phyloP scores from a whole-genome alignment of 2,888 invertebrate species.

The Serripes groenlandicus region DNA sequence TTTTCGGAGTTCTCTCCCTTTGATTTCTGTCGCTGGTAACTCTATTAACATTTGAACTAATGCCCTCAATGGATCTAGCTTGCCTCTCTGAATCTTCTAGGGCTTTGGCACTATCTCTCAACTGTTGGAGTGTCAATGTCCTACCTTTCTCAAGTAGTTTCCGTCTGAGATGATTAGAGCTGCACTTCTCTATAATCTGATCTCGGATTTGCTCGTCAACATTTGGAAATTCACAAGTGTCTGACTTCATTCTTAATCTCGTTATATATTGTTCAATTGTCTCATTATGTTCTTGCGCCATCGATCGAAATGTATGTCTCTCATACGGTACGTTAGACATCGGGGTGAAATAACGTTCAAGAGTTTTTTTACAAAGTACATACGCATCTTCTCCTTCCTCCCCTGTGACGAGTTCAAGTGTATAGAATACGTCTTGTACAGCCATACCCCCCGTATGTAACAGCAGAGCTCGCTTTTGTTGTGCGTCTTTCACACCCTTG shows the following conservation, averaged over 20 bases:
- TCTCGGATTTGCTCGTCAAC: constrained; percentile 22
- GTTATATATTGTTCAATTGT: constrained; percentile 54
- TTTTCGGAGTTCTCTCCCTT: background rate
- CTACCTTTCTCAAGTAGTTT: constrained; percentile 22
- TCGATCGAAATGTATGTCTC: constrained; percentile 33
- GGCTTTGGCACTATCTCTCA: constrained; percentile 13
- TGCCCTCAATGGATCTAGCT: background rate
- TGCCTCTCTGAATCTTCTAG: constrained; percentile 21
- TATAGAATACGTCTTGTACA: constrained; percentile 46
- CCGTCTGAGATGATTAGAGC: background rate
- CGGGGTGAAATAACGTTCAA: constrained; percentile 26
- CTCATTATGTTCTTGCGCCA: constrained; percentile 38
- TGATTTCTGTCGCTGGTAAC: background rate
- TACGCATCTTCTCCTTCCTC: constrained; percentile 23
- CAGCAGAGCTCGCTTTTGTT: too few relatives aligned
- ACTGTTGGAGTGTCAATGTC: constrained; percentile 9
- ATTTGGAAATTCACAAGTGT: constrained; percentile 13
- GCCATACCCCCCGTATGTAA: too few relatives aligned
- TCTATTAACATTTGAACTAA: background rate
- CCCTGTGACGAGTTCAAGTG: background rate
- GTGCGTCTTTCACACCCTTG: too few relatives aligned
- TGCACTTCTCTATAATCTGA: constrained; percentile 19
- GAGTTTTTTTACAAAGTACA: constrained; percentile 18
- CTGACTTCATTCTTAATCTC: constrained; percentile 12
- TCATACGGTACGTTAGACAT: constrained; percentile 32